Conservation (phyloP, 2,888 invertebrate species). For the Drosophila atripex region DNA sequence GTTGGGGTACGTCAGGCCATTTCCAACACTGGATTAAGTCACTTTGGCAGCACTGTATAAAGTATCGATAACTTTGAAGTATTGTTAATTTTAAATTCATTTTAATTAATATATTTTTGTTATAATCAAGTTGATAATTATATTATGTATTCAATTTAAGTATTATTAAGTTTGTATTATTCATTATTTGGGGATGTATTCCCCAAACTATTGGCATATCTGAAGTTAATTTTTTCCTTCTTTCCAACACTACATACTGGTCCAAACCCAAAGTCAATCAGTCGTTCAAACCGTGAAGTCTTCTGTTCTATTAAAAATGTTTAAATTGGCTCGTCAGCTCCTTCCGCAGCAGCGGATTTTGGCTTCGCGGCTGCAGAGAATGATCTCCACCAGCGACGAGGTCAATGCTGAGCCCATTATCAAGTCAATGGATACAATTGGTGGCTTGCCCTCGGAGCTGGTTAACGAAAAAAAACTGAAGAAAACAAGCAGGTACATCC, state of each 20-base stretch:
- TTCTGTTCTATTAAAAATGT: slow-evolving; percentile 57
- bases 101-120: neutral
- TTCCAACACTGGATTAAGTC: slow-evolving; percentile 4
- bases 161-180: no score
- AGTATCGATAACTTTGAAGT: neutral
- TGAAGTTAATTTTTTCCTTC: neutral
- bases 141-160: no score
- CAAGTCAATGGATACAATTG: slow-evolving; percentile 75
- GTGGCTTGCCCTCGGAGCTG: slow-evolving; percentile 75
- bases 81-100: neutral
- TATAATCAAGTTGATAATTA: neutral
- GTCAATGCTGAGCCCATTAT: slow-evolving; percentile 73
- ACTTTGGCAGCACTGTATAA: slow-evolving; percentile 2
- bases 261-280: slow-evolving; percentile 10
- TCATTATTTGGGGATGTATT: neutral
- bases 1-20: slow-evolving; percentile 37
- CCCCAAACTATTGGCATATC: neutral
- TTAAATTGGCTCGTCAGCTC: slow-evolving; percentile 70
- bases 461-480: slow-evolving; percentile 79
- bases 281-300: slow-evolving; percentile 2
- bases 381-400: slow-evolving; percentile 79
- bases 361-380: slow-evolving; percentile 40
- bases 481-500: slow-evolving; percentile 74
- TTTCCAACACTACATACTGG: neutral
- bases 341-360: slow-evolving; percentile 55